These are phyloP conservation scores for Mythimna albipuncta DNA, from an alignment of 2,888 invertebrate genomes.

Conservation along the genomic window DNA sequence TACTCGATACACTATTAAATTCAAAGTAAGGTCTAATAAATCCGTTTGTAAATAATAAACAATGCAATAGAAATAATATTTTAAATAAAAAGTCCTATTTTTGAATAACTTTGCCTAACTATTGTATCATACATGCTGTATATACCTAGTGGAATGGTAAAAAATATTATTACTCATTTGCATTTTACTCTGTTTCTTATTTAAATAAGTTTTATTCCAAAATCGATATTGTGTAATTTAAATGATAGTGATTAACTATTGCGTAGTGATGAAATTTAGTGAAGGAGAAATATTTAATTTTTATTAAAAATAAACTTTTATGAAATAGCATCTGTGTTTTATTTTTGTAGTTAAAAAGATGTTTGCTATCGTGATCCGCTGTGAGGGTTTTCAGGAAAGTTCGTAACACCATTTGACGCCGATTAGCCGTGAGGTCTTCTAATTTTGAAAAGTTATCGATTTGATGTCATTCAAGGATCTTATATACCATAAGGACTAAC, in stretches of 20 bases:
- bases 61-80: constrained; percentile 39
- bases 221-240: constrained; percentile 70
- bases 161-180: constrained; percentile 66
- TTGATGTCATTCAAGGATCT: too few relatives aligned
- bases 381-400: too few relatives aligned
- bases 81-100: constrained; percentile 23
- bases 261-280: constrained; percentile 62
- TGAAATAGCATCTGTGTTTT: constrained; percentile 52
- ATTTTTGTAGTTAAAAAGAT: constrained; percentile 15
- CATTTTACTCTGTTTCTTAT: constrained; percentile 70
- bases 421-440: too few relatives aligned
- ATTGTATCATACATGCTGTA: constrained; percentile 33
- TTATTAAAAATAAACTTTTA: constrained; percentile 72
- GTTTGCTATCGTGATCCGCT: too few relatives aligned
- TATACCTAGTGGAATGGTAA: constrained; percentile 56
- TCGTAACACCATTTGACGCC: too few relatives aligned
- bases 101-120: constrained; percentile 40
- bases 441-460: too few relatives aligned
- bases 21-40: not conserved
- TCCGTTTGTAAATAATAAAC: constrained; percentile 23
- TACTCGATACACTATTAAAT: constrained; percentile 17
- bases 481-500: too few relatives aligned
- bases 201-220: constrained; percentile 80
- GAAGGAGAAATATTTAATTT: constrained; percentile 70
- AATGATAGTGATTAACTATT: constrained; percentile 62